Evolutionary conservation across 2,888 invertebrate genomes (phyloP), one percentile per base, ranked within the genome.

Genomic region (Ectobius pallidus): DNA sequence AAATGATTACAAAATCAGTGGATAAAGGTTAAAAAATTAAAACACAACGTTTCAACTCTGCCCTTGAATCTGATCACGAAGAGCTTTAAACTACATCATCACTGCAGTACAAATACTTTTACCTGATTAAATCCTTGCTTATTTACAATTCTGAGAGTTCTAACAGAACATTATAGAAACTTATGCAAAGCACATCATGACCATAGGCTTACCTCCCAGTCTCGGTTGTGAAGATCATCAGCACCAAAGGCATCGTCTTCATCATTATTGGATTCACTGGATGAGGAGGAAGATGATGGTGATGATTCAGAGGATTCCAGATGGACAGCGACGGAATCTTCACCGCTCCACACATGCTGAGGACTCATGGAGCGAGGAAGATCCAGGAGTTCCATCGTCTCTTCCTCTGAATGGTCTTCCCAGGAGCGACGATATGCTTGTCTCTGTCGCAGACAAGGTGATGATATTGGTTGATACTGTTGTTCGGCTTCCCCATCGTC

Each of bases 201-300:
- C n/a, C n/a, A n/a, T n/a, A n/a, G n/a, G 30, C 32, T 93, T 0
- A 92, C 90, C 81, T 93, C 93, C 93, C 93, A 93, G 79, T 91
- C 89, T 75, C 90, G 88, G 75, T 85, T 75, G 71, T 76, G 76
- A 18, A 65, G n/a, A 44, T 65, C 42, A 25, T 65, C 44, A 2
- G 27, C 42, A 27, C 22, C 27, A 44, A 16, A 32, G 27, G 39
- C 32, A 20, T 32, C 65, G n/a, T 65, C 65, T 34, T 65, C 65
- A 0, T 44, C 65, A 65, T 65, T 34, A 65, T n/a, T 65, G 9
- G 34, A 20, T 1, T 18, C 32, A n/a, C 25, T 39, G 16, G 42
- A 22, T 30, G 61, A 61, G 3, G 65, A 65, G 16, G 65, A 46
- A 18, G 65, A 65, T 16, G 63, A 63, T 6, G 42, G 18, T 27